phyloP scores from a whole-genome alignment of 1,140 invertebrate genomes.

The Eriosoma lanigerum region DNA sequence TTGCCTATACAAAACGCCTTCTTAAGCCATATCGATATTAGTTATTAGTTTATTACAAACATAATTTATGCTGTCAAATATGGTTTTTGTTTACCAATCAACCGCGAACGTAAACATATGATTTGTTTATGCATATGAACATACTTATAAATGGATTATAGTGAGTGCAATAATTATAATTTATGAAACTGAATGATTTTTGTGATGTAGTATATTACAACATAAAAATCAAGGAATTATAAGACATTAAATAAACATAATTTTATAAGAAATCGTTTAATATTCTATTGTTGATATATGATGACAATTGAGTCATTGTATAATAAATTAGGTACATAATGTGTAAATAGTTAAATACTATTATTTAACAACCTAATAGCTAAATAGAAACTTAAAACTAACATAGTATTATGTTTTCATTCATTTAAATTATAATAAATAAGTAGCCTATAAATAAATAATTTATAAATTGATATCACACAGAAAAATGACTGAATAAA shows the following conservation, averaged over 20 bases:
- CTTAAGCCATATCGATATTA: neutral
- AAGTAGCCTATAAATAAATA: conserved; percentile 46
- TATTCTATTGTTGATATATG: conserved; percentile 45
- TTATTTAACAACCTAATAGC: conserved; percentile 47
- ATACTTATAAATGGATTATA: neutral
- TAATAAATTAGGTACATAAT: conserved; percentile 49
- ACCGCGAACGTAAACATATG: neutral
- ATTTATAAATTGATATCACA: conserved; percentile 50
- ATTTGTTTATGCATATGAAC: neutral
- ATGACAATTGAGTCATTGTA: conserved; percentile 34
- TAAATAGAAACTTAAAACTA: conserved; percentile 48
- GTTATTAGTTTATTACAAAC: no score
- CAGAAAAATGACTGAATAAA: conserved; percentile 50
- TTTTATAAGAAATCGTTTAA: conserved; percentile 48
- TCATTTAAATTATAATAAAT: conserved; percentile 50
- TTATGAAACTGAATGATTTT: neutral
- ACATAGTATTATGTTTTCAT: conserved; percentile 49
- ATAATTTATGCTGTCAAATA: no score
- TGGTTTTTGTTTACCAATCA: no score
- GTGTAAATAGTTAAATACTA: conserved; percentile 47
- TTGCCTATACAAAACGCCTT: conserved; percentile 50
- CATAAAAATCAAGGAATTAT: conserved; percentile 5
- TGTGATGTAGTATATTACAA: neutral
- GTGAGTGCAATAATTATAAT: no score
- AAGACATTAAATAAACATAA: conserved; percentile 5